Base-by-base conservation (phyloP, 2,113 vertebrate genomes). In the Boulengeromyrus knoepffleri region DNA sequence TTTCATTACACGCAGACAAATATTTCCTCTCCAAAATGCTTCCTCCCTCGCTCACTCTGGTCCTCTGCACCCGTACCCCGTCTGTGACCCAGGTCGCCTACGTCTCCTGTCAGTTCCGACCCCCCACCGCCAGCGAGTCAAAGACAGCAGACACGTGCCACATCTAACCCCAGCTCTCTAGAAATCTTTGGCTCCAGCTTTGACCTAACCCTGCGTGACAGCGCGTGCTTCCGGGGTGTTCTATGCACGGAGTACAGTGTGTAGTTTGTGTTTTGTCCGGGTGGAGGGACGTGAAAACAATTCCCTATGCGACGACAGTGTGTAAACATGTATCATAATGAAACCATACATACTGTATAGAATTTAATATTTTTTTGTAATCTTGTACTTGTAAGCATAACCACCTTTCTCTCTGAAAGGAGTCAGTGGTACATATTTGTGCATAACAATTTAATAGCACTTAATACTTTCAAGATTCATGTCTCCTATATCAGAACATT, bases 341-440 rank as follows among this genome's bases (percentile, higher is more conserved):
- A 84, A 90, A 84, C 10, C 47, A 88, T 90, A 85, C 88, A 91
- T 91, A 91, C 85, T 91, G 90, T 91, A 91, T 85, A 91, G 83
- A 91, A 91, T 91, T 91, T 89, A 83, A 85, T 90, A 86, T 47
- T 86, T 91, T 89, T 90, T 91, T 87, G 47, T 91, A 86, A 86
- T 86, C 83, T 85, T 90, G 27, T 86, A 89, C 31, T 52, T 95
- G 94, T 96, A 95, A 95, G 95, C 83, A 93, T 92, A 97, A 96
- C 96, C 95, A 96, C 31, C 96, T 95, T 95, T 96, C 95, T 95
- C 93, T 92, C 91, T 6, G 95, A 95, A 95, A 93, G 94, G 96
- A 96, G 93, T 95, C 93, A 93, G 93, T 92, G 93, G 95, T 96
- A 96, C 95, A 95, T 95, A 94, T 94, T 88, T 97, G 97, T 97